Evolutionary conservation across 2,113 vertebrate genomes (phyloP).

Genomic region (Engraulis encrasicolus): DNA sequence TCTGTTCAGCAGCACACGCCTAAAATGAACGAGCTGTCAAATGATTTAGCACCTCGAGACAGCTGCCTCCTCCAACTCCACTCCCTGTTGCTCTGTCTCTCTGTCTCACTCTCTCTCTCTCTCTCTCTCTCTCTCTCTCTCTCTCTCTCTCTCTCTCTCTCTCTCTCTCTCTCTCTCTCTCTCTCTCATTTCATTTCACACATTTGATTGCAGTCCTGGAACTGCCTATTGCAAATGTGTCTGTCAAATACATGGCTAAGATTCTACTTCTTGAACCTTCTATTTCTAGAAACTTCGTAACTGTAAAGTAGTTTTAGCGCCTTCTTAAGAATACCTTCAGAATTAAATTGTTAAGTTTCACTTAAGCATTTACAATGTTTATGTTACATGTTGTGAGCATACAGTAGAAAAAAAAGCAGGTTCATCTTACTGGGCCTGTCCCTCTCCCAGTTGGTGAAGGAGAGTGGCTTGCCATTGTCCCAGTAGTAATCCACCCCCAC

Average conservation of each 20-base stretch:
- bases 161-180: background rate
- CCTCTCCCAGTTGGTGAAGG: constrained; percentile 77
- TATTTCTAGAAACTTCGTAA: no score
- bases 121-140: background rate
- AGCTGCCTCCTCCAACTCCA: background rate
- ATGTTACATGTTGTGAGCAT: no score
- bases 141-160: background rate
- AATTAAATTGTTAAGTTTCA: no score
- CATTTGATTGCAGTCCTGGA: background rate
- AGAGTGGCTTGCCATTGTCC: constrained; percentile 67
- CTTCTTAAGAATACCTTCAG: no score
- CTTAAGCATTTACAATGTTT: no score
- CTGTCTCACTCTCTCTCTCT: no score
- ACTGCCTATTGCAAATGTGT: no score
- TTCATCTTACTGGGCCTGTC: constrained; percentile 71
- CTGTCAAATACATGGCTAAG: no score
- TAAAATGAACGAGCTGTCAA: background rate
- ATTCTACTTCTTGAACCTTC: no score
- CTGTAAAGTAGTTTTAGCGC: no score
- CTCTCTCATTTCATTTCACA: background rate
- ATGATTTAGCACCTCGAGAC: background rate
- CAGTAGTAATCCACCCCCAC: constrained; percentile 75
- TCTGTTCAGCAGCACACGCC: background rate
- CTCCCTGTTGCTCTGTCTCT: background rate
- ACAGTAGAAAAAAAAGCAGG: no score